Base-by-base conservation (phyloP, 1,140 invertebrate species). In the Drosophila arizonae region DNA sequence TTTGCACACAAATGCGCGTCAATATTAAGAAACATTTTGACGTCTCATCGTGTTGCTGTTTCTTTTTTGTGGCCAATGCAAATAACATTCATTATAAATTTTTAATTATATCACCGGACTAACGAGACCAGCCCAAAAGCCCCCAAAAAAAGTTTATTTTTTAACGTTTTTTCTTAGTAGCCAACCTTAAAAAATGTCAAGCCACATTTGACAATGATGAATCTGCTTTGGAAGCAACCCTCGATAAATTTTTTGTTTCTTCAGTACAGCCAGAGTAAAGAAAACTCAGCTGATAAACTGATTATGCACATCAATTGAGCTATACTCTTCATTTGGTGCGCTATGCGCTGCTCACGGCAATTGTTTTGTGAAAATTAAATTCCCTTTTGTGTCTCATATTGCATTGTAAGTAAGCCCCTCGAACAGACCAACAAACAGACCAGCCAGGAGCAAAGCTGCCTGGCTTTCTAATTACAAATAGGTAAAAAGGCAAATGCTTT, bases 1-100 rank as follows among this genome's bases (percentile, higher is more conserved):
- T 89, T 88, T 88, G 81, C 79, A 77, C 80, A 89, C 75, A 88
- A 88, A 76, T 84, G 79, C 71, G 81, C 81, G 78, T 85, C 82
- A 85, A 76, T 77, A 79, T 84, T 63, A 67, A 74, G 63, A 60
- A 79, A 81, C 69, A 62, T 64, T 73, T 70, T 67, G 57, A 63
- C 72, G 77, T 78, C 63, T 69, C 62, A 61, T 52, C 68, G 77
- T 57, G 64, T 81, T 67, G 51, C 63, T 58, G 64, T 70, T 75
- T 70, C 67, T 67, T 52, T 65, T 68, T 60, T 90, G 87, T 71
- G 87, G 88, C 79, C 77, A 90, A 80, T 79, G 82, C 76, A 90
- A 90, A 90, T 90, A 90, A 90, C 90, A 90, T 90, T 90, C 87
- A 90, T 90, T 90, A 90, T 90, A 88, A 90, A 90, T 90, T 90